These are phyloP conservation scores for Mechanitis mazaeus DNA, from an alignment of 2,888 invertebrate species.

Conservation along the genomic window DNA sequence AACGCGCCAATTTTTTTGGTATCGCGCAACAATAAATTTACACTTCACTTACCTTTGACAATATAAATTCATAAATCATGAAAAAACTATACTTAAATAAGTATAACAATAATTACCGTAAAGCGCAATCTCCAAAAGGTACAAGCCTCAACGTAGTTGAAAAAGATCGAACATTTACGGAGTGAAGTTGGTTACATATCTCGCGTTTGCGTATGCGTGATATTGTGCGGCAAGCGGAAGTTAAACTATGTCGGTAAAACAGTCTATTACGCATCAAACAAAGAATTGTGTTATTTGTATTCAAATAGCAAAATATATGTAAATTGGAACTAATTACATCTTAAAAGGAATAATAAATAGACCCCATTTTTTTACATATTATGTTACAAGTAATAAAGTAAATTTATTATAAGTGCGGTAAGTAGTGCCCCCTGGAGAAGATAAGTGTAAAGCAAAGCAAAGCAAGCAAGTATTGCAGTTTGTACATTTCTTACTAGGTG, in stretches of 20 bases:
- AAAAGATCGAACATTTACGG: constrained; percentile 73
- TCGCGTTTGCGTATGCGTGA: constrained; percentile 63
- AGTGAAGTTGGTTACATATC: constrained; percentile 63
- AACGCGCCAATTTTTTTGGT: constrained; percentile 65
- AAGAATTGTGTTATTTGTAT: constrained; percentile 16
- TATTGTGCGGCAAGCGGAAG: constrained; percentile 71
- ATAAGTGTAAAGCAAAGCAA: background rate
- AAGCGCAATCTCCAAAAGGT: constrained; percentile 65
- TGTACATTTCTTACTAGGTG: constrained; percentile 10
- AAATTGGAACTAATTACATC: background rate
- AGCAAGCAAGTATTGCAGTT: background rate
- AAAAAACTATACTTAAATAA: constrained; percentile 41
- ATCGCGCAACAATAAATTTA: constrained; percentile 41
- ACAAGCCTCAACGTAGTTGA: constrained; percentile 71
- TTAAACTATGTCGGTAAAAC: constrained; percentile 51
- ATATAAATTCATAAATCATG: constrained; percentile 36
- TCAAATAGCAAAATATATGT: constrained; percentile 15
- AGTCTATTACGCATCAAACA: constrained; percentile 60
- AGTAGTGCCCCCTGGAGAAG: background rate
- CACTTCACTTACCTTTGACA: constrained; percentile 42
- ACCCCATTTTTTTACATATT: background rate
- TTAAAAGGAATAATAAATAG: background rate
- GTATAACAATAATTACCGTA: constrained; percentile 71
- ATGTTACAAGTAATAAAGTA: background rate
- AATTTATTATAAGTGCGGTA: background rate